Base-by-base conservation (phyloP, 2,888 invertebrate genomes). In the Megamerina dolium region DNA sequence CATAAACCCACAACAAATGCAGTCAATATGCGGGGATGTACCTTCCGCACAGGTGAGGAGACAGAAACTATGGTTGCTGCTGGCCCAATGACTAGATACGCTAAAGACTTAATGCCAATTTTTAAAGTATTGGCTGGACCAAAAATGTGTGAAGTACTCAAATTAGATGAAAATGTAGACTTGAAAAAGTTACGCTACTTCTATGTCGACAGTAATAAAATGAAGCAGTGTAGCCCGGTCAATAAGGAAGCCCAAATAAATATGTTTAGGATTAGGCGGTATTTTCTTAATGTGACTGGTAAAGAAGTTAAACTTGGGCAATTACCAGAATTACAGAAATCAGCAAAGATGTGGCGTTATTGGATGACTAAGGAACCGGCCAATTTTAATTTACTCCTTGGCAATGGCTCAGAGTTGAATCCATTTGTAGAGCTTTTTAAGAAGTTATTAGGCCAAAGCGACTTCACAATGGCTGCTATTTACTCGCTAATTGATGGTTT, bases 51-150 rank as follows among this genome's bases (percentile, higher is more conserved):
- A 0, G 82, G 85, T 2, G 78, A 81, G 13, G 77, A 80, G 54
- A 73, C 75, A n/a, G 74, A 80, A 3, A 82, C 87, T 0, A 91
- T 94, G 81, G 83, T 91, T 1, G 79, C 81, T 14, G 82, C 82
- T 1, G 95, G 96, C 0, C 91, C 94, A 32, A 78, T 93, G 66
- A 79, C 84, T 46, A 80, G 84, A 36, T 83, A 83, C 66, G 81
- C 85, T 14, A 76, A 75, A 16, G 97, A 97, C 74, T 75, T 97
- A 41, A 72, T 77, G 19, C 88, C 92, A 0, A 74, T 92, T 48
- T 75, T 90, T 2, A 82, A 80, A 70, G 73, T 70, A 6, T 51
- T 72, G 3, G 52, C 55, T 2, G 70, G 64, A 5, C 81, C 75
- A 0, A 73, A 78, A 13, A 77, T 77, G 43, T 70, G 73, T 0